These are phyloP conservation scores for Falco punctatus DNA, from an alignment of 2,113 vertebrate genomes.

Conservation along the genomic window DNA sequence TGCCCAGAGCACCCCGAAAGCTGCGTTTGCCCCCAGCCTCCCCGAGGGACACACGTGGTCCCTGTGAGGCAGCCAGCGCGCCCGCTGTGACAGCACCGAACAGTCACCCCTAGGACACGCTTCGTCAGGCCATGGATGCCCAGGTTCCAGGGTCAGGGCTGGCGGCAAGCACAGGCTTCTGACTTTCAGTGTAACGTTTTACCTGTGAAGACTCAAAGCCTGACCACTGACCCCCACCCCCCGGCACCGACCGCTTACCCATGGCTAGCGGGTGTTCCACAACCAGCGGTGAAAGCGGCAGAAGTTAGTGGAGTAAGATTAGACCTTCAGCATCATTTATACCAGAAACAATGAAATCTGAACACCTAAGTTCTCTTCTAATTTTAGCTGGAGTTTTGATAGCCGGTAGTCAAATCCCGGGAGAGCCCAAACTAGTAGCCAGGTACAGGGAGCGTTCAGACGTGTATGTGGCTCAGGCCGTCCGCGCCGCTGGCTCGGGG, in stretches of 20 bases:
- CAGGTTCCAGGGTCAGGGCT: background rate
- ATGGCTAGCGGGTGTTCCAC: background rate
- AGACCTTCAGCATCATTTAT: background rate
- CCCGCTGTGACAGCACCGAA: too few species aligned
- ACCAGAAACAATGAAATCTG: background rate
- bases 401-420: background rate
- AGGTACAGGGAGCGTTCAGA: rapidly evolving
- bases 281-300: background rate
- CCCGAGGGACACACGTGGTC: too few species aligned
- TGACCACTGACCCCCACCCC: too few species aligned
- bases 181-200: background rate
- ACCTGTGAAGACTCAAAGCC: background rate
- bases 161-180: background rate
- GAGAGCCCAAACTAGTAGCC: background rate
- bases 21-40: too few species aligned
- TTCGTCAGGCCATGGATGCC: too few species aligned
- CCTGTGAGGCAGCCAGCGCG: too few species aligned
- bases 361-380: background rate
- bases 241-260: too few species aligned
- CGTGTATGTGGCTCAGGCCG: background rate
- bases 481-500: background rate
- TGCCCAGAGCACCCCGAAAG: too few species aligned
- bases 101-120: too few species aligned
- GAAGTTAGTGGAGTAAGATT: background rate
- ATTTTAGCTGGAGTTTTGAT: background rate